Evolutionary conservation across 2,113 vertebrate genomes (phyloP).

Genomic region (Tiliqua scincoides): DNA sequence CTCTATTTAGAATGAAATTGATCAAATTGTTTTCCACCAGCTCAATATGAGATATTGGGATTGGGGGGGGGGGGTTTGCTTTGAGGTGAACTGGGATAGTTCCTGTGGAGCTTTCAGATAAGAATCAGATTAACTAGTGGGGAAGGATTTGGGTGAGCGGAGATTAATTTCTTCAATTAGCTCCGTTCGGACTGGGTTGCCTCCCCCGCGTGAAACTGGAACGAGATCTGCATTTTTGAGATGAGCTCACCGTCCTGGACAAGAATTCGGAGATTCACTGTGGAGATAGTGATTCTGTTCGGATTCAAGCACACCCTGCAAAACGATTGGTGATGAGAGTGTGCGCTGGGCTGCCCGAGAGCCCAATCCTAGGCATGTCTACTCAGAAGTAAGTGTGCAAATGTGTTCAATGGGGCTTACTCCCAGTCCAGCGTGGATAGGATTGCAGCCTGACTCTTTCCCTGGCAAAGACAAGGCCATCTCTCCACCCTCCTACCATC

Average conservation of each 20-base stretch:
- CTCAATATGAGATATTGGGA: background rate
- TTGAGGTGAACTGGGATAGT: background rate
- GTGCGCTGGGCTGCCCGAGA: too few species aligned
- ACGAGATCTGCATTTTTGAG: background rate
- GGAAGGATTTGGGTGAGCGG: background rate
- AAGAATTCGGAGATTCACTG: background rate
- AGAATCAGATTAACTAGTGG: background rate
- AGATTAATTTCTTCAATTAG: background rate
- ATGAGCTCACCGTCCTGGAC: too few species aligned
- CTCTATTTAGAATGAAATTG: background rate
- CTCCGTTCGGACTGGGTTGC: too few species aligned
- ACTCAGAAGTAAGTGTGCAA: too few species aligned
- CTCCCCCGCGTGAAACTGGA: background rate
- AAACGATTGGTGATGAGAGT: background rate
- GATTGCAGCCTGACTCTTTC: background rate
- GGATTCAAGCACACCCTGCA: background rate
- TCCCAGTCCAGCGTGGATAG: too few species aligned
- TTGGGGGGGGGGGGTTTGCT: background rate
- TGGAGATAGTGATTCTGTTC: too few species aligned
- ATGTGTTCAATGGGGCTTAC: too few species aligned
- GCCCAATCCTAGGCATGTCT: too few species aligned
- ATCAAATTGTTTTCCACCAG: background rate
- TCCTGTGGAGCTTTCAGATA: background rate
- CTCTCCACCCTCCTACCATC: too few species aligned
- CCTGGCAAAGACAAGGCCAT: background rate